Conservation (phyloP, 2,797 vertebrate genomes). For the Urocyon cinereoargenteus region DNA sequence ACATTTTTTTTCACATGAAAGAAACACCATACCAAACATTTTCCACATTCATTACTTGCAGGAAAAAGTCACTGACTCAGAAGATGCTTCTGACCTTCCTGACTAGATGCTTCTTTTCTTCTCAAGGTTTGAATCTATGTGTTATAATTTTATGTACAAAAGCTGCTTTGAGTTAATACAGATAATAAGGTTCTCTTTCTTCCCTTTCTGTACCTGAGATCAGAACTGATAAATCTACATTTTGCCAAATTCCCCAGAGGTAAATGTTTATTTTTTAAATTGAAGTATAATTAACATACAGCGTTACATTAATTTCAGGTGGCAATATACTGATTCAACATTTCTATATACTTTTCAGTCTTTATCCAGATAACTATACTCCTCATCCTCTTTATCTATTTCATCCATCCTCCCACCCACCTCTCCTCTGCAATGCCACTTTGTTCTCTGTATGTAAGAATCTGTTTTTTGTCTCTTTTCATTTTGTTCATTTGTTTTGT, state of each 20-base stretch:
- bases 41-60: constrained; percentile 82
- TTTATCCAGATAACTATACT: background rate
- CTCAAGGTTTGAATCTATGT: constrained; percentile 93
- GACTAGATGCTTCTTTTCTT: constrained; percentile 90
- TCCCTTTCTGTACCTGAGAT: constrained; percentile 89
- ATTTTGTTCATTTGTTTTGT: background rate
- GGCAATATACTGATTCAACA: background rate
- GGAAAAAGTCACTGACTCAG: constrained; percentile 84
- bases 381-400: background rate
- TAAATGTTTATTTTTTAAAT: background rate
- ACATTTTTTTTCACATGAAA: background rate
- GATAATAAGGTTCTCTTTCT: constrained; percentile 90
- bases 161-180: constrained; percentile 90
- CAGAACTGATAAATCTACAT: constrained; percentile 91
- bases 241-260: constrained; percentile 90
- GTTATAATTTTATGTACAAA: constrained; percentile 91
- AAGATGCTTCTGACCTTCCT: constrained; percentile 92
- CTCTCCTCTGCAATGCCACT: background rate
- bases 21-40: constrained; percentile 21
- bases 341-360: background rate
- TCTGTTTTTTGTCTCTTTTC: background rate
- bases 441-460: background rate
- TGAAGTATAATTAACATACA: background rate
- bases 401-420: background rate
- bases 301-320: background rate